Evolutionary conservation across 92 coral and sea anemone genomes (phyloP).

Genomic region (Phymanthus crucifer): DNA sequence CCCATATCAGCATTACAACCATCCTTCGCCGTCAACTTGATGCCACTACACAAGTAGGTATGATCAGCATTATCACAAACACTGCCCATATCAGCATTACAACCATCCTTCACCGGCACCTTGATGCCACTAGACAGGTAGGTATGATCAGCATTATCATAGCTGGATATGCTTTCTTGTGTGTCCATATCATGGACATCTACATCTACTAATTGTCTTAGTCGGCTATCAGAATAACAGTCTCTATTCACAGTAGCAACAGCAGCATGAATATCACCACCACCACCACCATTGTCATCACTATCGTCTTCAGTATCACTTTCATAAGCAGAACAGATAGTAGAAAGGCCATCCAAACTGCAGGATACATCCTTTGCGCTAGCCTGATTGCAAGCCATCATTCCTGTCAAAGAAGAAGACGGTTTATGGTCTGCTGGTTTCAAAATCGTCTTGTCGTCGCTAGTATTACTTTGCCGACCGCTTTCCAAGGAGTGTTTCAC

Average conservation of each 20-base stretch:
- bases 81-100: neutral
- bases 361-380: neutral
- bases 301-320: slow-evolving; percentile 26
- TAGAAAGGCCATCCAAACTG: slow-evolving; percentile 17
- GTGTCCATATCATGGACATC: neutral
- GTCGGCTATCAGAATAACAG: neutral
- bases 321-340: slow-evolving; percentile 7
- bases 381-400: neutral
- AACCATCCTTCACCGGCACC: too few relatives aligned
- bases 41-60: too few relatives aligned
- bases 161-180: neutral
- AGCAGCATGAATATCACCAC: neutral
- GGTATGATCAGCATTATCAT: neutral
- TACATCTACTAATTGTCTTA: neutral
- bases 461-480: neutral
- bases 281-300: slow-evolving; percentile 4
- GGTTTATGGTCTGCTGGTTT: neutral
- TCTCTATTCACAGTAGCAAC: neutral
- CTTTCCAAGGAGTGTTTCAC: neutral
- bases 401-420: neutral
- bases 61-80: neutral
- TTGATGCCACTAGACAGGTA: too few relatives aligned
- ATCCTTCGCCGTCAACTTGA: slow-evolving; percentile 19
- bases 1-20: slow-evolving; percentile 18
- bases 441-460: neutral